Base-by-base conservation (phyloP, 2,113 vertebrate species). In the Trochalopteron elliotii region DNA sequence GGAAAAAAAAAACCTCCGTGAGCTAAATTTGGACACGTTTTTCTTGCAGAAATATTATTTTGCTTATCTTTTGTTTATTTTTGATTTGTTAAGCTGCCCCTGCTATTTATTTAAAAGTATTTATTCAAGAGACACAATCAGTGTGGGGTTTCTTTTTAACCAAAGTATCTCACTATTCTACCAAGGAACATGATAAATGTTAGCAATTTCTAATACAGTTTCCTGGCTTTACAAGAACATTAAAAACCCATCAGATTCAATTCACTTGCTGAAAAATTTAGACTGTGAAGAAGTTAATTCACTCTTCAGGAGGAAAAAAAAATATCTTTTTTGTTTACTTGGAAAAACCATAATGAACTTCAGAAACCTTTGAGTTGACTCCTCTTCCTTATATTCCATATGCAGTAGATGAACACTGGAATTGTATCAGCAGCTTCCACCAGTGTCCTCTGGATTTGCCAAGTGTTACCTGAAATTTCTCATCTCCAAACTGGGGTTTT, bases 161-260 rank as follows among this genome's bases (percentile, higher is more conserved):
- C 11, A 12, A 70, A 79, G 17, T 45, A 76, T 90, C 63, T 72
- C 87, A 68, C 65, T 52, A 2, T 40, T 59, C 63, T 83, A 56
- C 64, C 55, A 65, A 42, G 27, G 42, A 90, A 63, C 64, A 37
- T 74, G 83, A 88, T 65, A 85, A 72, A 93, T 59, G 69, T 72
- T 85, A 83, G 40, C 45, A 90, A 91, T 91, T 94, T 87, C 78
- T 79, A 87, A 83, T 85, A 50, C 28, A 55, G n/a, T 69, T 82
- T 59, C 40, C 42, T 87, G 53, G 17, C 33, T 94, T 84, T 76
- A 82, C 16, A 49, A 56, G 61, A 87, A 64, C 44, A 23, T 68
- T 15, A 17, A 15, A 74, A 56, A 33, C 39, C 19, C 27, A n/a
- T 68, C 52, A 57, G 30, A 45, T 57, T 76, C 37, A 52, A 40